A percentile compares a stretch with the other conserved stretches of the same genome.
Conservation (phyloP, 2,797 vertebrate genomes). For the Siniperca undulata region DNA sequence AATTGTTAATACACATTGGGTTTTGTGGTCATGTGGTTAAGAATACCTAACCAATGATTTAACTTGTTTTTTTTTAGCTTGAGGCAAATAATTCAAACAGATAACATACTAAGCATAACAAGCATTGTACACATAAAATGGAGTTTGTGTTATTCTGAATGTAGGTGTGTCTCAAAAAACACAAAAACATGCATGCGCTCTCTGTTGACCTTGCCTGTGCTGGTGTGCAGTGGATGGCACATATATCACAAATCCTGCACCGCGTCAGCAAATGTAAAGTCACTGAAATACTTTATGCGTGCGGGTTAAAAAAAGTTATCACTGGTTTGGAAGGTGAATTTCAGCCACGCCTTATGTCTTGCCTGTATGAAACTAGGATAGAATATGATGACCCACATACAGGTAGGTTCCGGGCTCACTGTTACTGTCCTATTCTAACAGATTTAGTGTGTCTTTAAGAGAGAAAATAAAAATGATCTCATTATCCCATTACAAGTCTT, state of each 20-base stretch:
- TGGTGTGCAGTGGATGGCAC: background rate
- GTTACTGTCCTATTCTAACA: background rate
- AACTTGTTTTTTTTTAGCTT: background rate
- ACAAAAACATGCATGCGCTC: slow-evolving; percentile 2
- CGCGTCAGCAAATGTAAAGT: slow-evolving; percentile 9
- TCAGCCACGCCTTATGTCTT: slow-evolving; percentile 2
- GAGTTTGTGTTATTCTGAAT: background rate
- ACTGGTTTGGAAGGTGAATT: slow-evolving; percentile 22
- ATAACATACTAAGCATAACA: background rate
- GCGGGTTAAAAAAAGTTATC: background rate
- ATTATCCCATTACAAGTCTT: background rate
- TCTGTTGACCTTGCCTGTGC: slow-evolving; percentile 39
- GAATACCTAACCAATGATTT: background rate
- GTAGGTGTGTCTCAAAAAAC: background rate
- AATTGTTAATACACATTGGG: background rate
- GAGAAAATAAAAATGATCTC: background rate
- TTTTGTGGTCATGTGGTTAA: background rate
- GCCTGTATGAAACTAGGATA: slow-evolving; percentile 19
- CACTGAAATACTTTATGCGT: slow-evolving; percentile 13
- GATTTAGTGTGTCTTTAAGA: background rate
- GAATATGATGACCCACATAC: slow-evolving; percentile 29
- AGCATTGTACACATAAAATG: background rate
- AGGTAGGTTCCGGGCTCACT: slow-evolving; percentile 2
- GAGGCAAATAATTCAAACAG: background rate
- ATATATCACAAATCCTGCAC: slow-evolving; percentile 32